phyloP scores from a whole-genome alignment of 2,113 vertebrate genomes.

The Empidonax traillii region DNA sequence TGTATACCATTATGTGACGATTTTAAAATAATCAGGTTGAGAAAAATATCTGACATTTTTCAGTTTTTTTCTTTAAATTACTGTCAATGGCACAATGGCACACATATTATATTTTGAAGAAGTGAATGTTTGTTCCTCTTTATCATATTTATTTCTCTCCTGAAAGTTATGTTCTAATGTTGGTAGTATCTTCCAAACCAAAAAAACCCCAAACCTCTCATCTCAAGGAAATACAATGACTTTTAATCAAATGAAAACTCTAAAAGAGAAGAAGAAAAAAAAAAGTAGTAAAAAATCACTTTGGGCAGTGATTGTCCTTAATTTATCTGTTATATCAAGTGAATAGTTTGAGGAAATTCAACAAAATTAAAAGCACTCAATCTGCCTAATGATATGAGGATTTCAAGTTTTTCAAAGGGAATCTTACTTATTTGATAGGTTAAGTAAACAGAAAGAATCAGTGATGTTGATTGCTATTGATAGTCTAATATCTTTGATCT shows the following conservation, averaged over 20 bases:
- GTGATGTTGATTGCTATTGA: neutral
- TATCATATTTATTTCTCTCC: neutral
- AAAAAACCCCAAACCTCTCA: neutral
- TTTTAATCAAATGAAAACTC: neutral
- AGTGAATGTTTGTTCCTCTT: neutral
- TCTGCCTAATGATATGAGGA: neutral
- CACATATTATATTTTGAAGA: neutral
- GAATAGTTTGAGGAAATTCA: neutral
- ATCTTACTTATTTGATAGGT: neutral
- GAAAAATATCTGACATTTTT: neutral
- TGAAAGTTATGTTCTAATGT: neutral
- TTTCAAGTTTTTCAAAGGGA: neutral
- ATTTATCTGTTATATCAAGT: neutral
- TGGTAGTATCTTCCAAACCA: neutral
- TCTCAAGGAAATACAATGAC: neutral
- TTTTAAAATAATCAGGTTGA: neutral
- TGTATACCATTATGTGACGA: neutral
- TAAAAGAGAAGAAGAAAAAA: neutral
- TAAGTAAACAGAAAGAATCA: neutral
- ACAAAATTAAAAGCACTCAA: neutral
- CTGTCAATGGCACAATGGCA: neutral
- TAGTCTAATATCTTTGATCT: neutral
- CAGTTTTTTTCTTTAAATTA: neutral
- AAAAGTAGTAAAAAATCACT: neutral
- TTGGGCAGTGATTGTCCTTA: neutral